These are phyloP conservation scores for Perca fluviatilis DNA, from an alignment of 2,113 vertebrate genomes.

Conservation along the genomic window DNA sequence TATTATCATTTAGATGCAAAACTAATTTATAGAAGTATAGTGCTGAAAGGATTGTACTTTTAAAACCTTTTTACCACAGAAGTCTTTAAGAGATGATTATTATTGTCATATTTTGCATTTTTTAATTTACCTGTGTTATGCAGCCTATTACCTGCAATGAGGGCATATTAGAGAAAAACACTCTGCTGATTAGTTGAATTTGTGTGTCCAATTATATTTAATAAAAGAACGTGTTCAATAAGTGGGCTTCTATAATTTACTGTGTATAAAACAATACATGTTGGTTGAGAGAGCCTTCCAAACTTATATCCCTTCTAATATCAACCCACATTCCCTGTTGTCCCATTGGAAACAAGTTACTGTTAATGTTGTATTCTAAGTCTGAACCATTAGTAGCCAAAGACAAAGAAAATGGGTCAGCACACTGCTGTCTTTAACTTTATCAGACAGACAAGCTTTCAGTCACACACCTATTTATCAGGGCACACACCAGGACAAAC, in stretches of 20 bases:
- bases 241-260: not conserved
- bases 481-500: not conserved
- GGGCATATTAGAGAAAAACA: not conserved
- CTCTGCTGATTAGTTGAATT: not conserved
- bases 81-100: not conserved
- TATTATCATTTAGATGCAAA: not conserved
- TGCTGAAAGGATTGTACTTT: not conserved
- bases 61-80: not conserved
- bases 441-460: not conserved
- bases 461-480: slow-evolving; percentile 11
- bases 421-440: not conserved
- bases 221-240: not conserved
- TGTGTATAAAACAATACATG: slow-evolving; percentile 10
- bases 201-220: slow-evolving; percentile 4
- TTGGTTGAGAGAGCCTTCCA: not conserved
- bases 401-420: not conserved
- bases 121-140: not conserved
- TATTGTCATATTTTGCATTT: not conserved
- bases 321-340: not conserved
- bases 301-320: not conserved
- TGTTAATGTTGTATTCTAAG: not conserved
- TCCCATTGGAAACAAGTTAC: not conserved
- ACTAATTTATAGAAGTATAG: too few relatives aligned
- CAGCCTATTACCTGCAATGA: not conserved
- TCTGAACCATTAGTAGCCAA: not conserved